A percentile compares a stretch with the other conserved stretches of the same genome.
These are phyloP conservation scores for Vanacampus margaritifer DNA, from an alignment of 2,113 vertebrate genomes.

Conservation along the genomic window DNA sequence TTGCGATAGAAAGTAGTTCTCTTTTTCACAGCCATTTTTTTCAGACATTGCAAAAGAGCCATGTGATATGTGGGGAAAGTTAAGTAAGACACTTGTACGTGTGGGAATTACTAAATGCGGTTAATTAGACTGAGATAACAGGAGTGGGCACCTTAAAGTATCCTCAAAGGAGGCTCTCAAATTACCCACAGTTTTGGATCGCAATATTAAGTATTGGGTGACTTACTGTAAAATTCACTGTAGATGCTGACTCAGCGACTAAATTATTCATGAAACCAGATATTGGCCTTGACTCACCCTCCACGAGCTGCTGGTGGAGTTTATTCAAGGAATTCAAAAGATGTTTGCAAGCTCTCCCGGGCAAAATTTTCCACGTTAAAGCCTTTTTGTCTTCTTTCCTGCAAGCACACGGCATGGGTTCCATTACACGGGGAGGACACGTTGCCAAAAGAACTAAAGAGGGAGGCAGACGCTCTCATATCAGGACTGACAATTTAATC, in stretches of 20 bases:
- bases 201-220: constrained; percentile 8
- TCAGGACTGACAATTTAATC: constrained; percentile 43
- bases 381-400: constrained; percentile 93
- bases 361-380: constrained; percentile 92
- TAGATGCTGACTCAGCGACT: constrained; percentile 42
- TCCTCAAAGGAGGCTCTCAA: constrained; percentile 12
- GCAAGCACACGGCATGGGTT: constrained; percentile 61
- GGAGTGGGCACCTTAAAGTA: background rate
- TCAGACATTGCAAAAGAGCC: background rate
- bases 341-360: constrained; percentile 96
- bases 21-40: background rate
- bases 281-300: constrained; percentile 79
- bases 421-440: constrained; percentile 36
- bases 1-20: constrained; percentile 2
- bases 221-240: constrained; percentile 29
- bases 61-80: background rate
- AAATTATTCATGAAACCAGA: constrained; percentile 49
- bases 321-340: constrained; percentile 89
- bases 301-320: constrained; percentile 87
- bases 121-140: constrained; percentile 4
- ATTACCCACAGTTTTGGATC: constrained; percentile 9
- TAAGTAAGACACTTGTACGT: background rate
- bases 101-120: constrained; percentile 1
- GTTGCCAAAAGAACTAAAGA: constrained; percentile 20
- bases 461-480: constrained; percentile 30